phyloP scores from a whole-genome alignment of 2,797 vertebrate species.

The Enteromius unitaeniatus region DNA sequence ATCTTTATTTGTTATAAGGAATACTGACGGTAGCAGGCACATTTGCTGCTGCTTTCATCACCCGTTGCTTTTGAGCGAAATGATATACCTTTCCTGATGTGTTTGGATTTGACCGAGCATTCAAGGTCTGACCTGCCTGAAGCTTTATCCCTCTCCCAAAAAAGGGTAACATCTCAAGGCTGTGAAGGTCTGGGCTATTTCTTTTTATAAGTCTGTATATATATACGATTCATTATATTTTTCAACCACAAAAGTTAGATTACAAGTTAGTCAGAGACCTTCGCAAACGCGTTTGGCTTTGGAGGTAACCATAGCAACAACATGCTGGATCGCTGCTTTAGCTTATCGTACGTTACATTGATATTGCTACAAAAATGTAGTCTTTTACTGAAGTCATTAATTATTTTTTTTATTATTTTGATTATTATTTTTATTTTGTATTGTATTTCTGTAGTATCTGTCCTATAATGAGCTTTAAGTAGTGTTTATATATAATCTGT shows the following conservation, averaged over 20 bases:
- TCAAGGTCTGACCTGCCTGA: not conserved
- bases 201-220: not conserved
- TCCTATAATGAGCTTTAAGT: not conserved
- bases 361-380: not conserved
- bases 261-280: not conserved
- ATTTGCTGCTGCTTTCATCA: conserved; percentile 6
- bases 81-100: not conserved
- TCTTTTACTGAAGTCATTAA: not conserved
- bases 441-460: too few species aligned
- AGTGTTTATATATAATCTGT: not conserved
- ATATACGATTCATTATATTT: not conserved
- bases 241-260: not conserved
- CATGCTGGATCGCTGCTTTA: not conserved
- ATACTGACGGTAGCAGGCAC: not conserved
- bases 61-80: not conserved
- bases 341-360: not conserved
- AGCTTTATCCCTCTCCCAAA: not conserved
- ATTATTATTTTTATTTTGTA: too few species aligned
- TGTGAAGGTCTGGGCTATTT: not conserved
- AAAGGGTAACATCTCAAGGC: not conserved
- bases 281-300: not conserved
- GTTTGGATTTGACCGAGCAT: not conserved
- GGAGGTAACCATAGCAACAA: conserved; percentile 6
- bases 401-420: too few species aligned
- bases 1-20: not conserved